Evolutionary conservation across 2,113 vertebrate genomes (phyloP), one percentile per base, ranked within the genome.

Genomic region (Daubentonia madagascariensis): DNA sequence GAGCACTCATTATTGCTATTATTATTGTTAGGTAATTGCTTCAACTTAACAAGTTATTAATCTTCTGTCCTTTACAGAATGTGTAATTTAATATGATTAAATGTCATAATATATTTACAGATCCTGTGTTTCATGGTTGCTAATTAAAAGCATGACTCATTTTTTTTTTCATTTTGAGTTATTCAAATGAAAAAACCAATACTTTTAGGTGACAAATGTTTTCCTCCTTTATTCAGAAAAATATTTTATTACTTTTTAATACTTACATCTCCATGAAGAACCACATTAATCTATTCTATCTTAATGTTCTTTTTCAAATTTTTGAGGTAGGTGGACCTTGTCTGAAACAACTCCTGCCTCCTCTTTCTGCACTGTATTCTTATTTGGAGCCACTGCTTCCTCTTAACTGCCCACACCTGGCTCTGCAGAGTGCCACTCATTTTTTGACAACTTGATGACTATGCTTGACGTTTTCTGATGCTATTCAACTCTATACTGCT

Each of bases 1-100:
- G 67, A 97, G 52, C 35, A 92, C 35, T 87, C 72, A 84, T 87
- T 68, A 76, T 90, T 89, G n/a, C 37, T 72, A n/a, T 95, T 94
- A 83, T 91, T 96, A 50, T 89, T 72, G 6, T 95, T 96, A 89
- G 25, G 17, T 68, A 94, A 90, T 95, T 86, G n/a, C 54, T 93
- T 97, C 50, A 97, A 18, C 10, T 93, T 96, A 89, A 70, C 20
- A 96, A 96, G 79, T 48, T 76, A 83, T 73, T 94, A 88, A 93
- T 89, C 6, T 83, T 93, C 61, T 83, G 61, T 75, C n/a, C 43
- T 93, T 5, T 48, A 81, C 12, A 93, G 35, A 65, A 85, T 43
- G 1, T 59, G 61, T 30, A 63, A 63, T 63, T 63, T 30, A 63
- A 2, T 76, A 30, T 91, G 89, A 78, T 96, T 97, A 92, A 93